phyloP scores from a whole-genome alignment of 2,888 invertebrate genomes.

The Cartodere bifasciata region DNA sequence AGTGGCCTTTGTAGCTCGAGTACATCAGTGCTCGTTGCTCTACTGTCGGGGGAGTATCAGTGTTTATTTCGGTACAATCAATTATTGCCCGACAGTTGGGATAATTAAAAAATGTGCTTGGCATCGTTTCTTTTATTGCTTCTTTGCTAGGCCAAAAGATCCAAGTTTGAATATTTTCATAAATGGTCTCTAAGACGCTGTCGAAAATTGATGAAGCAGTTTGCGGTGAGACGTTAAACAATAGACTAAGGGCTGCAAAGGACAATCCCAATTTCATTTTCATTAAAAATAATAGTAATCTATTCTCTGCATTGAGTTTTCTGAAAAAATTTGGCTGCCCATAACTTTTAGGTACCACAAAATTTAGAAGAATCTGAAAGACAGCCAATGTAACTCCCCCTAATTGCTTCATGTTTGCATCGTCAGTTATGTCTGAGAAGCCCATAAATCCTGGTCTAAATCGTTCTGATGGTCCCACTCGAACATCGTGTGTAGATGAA shows the following conservation, averaged over 20 bases:
- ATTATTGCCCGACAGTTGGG: conserved; percentile 11
- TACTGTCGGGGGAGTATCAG: conserved; percentile 8
- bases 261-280: neutral
- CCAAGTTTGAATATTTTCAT: conserved; percentile 1
- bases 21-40: conserved; percentile 10
- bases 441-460: neutral
- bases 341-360: neutral
- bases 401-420: conserved; percentile 1
- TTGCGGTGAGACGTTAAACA: neutral
- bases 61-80: conserved; percentile 10
- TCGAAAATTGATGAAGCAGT: neutral
- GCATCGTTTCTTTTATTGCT: neutral
- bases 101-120: conserved; percentile 3
- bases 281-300: neutral
- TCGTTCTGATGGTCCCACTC: neutral
- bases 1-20: conserved; percentile 10
- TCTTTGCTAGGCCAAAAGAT: conserved; percentile 1
- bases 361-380: neutral
- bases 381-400: conserved; percentile 1
- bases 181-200: neutral
- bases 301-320: neutral
- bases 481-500: too few species aligned
- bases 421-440: neutral
- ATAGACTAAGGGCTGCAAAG: neutral
- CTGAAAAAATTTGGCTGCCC: neutral